A percentile compares a stretch with the other conserved stretches of the same genome.
Conservation (phyloP, 2,113 vertebrate genomes). For the Pedionomus torquatus region DNA sequence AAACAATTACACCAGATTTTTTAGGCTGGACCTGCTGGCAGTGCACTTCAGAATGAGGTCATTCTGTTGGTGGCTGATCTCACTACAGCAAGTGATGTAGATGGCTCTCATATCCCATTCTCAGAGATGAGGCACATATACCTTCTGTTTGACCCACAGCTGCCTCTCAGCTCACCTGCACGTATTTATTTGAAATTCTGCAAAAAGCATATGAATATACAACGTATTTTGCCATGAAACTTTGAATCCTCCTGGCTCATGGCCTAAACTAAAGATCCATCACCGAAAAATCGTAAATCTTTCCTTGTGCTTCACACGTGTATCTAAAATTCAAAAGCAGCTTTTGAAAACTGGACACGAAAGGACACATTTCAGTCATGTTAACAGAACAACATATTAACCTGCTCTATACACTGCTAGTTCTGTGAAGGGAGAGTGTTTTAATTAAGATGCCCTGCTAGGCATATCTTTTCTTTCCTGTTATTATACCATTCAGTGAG, state of each 20-base stretch:
- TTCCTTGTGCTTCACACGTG: rapidly evolving
- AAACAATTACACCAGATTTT: background rate
- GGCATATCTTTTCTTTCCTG: background rate
- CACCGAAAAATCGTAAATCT: background rate
- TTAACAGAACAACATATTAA: background rate
- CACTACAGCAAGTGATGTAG: background rate
- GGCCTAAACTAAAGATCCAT: background rate
- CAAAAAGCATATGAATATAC: background rate
- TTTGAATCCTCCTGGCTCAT: background rate
- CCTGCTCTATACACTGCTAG: background rate
- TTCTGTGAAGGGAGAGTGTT: background rate
- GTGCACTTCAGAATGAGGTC: background rate
- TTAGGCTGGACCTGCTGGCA: background rate
- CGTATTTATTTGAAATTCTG: background rate
- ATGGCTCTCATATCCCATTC: background rate
- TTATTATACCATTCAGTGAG: background rate
- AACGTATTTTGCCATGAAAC: background rate
- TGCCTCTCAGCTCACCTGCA: background rate
- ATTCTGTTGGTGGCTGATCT: background rate
- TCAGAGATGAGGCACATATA: background rate
- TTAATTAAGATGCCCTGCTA: background rate
- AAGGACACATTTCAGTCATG: background rate
- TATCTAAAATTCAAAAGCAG: background rate
- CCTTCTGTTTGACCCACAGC: background rate
- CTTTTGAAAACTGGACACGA: background rate